These are phyloP conservation scores for Caenorhabditis doughertyi DNA, from an alignment of 2,888 invertebrate genomes.

Conservation along the genomic window DNA sequence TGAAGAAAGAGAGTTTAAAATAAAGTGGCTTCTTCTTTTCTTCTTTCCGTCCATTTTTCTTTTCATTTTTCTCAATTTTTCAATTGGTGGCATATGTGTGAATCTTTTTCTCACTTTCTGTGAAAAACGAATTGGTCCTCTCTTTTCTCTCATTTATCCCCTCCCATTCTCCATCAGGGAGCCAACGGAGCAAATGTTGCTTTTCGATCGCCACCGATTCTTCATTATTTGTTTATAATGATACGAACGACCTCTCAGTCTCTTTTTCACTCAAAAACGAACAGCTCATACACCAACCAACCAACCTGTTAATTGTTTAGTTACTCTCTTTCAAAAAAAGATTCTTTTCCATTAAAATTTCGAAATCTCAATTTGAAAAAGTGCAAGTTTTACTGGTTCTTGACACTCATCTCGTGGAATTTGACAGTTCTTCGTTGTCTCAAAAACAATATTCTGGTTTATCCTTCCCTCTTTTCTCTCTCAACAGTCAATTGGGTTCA, in stretches of 20 bases:
- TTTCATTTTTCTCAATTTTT: not conserved
- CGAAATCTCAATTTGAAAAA: not conserved
- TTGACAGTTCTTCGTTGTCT: not conserved
- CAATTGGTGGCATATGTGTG: conserved; percentile 21
- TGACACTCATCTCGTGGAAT: not conserved
- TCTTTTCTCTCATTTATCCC: conserved; percentile 32
- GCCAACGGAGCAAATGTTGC: conserved; percentile 38
- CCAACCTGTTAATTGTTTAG: conserved; percentile 14
- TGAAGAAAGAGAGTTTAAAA: conserved; percentile 35
- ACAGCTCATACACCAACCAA: conserved; percentile 43
- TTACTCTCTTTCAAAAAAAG: not conserved
- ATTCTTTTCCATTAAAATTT: not conserved
- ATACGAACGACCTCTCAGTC: not conserved
- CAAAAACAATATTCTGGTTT: conserved; percentile 33
- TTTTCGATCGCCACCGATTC: not conserved
- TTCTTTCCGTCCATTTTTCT: too few species aligned
- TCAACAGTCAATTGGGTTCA: not conserved
- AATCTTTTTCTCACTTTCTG: not conserved
- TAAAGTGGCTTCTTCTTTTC: conserved; percentile 8
- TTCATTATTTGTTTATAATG: conserved; percentile 50
- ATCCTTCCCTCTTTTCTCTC: not conserved
- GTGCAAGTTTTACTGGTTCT: not conserved
- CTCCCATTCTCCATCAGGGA: conserved; percentile 17
- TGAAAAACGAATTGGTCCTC: too few species aligned
- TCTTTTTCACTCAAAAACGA: not conserved